Conservation (phyloP, 2,797 vertebrate species). For the Pseudomugil gertrudae region DNA sequence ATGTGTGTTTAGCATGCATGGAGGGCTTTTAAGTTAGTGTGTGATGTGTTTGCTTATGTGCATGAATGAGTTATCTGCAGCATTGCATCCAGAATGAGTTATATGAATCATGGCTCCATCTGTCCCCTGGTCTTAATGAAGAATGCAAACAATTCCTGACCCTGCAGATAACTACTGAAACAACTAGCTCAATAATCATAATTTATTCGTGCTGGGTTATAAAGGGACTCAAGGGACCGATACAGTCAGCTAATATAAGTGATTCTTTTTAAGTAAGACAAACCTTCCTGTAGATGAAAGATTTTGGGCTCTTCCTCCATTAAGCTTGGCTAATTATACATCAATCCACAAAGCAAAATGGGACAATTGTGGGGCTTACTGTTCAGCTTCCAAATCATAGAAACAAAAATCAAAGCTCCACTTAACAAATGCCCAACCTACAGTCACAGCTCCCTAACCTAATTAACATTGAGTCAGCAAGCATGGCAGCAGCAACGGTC, state of each 20-base stretch:
- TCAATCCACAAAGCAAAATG: constrained; percentile 64
- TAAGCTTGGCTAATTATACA: constrained; percentile 65
- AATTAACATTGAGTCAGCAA: constrained; percentile 80
- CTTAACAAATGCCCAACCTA: constrained; percentile 69
- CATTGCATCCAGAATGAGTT: constrained; percentile 61
- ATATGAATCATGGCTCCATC: constrained; percentile 68
- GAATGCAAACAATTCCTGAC: constrained; percentile 64
- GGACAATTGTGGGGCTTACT: constrained; percentile 69
- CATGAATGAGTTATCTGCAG: constrained; percentile 69
- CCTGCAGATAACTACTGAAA: constrained; percentile 60
- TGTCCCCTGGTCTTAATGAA: constrained; percentile 67
- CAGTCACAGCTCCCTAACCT: constrained; percentile 72
- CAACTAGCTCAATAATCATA: constrained; percentile 36
- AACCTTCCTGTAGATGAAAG: constrained; percentile 31
- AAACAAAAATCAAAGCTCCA: constrained; percentile 74
- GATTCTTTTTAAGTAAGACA: constrained; percentile 14
- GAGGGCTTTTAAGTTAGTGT: constrained; percentile 31
- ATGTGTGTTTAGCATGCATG: constrained; percentile 37
- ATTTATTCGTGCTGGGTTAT: constrained; percentile 29
- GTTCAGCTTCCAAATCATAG: constrained; percentile 67
- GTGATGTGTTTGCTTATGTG: constrained; percentile 65
- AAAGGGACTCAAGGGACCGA: constrained; percentile 31
- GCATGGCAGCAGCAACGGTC: constrained; percentile 57
- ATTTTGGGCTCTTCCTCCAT: constrained; percentile 37
- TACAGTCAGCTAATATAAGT: constrained; percentile 11